Conservation (phyloP, 2,797 vertebrate species). For the Enteromius unitaeniatus region DNA sequence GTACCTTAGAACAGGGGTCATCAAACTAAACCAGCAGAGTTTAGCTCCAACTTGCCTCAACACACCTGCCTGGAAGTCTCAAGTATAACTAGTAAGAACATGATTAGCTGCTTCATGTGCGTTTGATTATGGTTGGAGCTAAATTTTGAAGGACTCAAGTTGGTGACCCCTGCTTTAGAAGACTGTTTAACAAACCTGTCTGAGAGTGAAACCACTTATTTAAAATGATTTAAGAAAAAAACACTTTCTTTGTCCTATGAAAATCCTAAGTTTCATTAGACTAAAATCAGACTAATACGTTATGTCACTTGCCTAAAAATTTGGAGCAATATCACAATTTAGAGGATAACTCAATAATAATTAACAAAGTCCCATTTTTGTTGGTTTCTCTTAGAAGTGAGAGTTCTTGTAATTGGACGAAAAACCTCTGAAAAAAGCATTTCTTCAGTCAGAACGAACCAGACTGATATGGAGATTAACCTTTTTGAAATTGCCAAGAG, state of each 20-base stretch:
- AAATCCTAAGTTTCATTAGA: not conserved
- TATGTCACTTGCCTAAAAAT: not conserved
- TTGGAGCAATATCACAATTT: not conserved
- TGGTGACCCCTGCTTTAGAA: too few species aligned
- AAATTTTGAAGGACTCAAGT: too few species aligned
- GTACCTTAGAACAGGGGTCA: too few species aligned
- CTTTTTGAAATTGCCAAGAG: constrained; percentile 28
- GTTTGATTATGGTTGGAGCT: too few species aligned
- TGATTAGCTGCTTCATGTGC: too few species aligned
- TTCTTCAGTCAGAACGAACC: not conserved
- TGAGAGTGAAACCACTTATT: too few species aligned
- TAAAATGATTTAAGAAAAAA: not conserved
- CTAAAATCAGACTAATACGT: not conserved
- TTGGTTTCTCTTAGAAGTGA: constrained; percentile 33
- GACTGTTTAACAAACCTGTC: too few species aligned
- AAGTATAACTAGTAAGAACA: too few species aligned
- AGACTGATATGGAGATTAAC: constrained; percentile 11
- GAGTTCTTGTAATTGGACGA: constrained; percentile 32
- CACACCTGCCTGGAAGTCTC: too few species aligned
- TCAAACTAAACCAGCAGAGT: too few species aligned
- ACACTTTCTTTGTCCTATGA: not conserved
- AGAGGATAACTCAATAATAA: not conserved
- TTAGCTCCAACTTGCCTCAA: too few species aligned
- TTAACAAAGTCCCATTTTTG: not conserved
- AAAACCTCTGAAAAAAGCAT: not conserved